Percentiles rank a stretch among this genome's conserved stretches.
Evolutionary conservation across 2,888 invertebrate species (phyloP).

Genomic region (Tetragonisca angustula): DNA sequence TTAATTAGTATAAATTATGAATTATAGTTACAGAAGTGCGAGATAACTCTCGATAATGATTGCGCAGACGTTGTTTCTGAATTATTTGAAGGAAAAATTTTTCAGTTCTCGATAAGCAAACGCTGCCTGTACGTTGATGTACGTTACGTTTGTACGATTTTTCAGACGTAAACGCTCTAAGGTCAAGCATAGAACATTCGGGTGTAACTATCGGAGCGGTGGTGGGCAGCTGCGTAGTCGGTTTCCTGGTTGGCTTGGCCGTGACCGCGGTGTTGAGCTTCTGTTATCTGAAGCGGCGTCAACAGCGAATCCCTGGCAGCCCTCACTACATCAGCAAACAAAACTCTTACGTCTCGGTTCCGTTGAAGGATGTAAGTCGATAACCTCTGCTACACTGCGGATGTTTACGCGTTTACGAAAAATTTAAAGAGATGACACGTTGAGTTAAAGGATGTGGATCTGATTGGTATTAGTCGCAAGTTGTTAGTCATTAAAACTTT

Average conservation of each 20-base stretch:
- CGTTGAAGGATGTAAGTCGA: conserved; percentile 89
- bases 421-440: background rate
- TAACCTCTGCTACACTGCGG: background rate
- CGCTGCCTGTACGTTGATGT: no score
- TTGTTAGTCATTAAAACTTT: no score
- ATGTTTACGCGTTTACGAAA: background rate
- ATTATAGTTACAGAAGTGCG: no score
- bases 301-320: conserved; percentile 89
- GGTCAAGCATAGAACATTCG: conserved; percentile 71
- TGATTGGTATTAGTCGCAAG: background rate
- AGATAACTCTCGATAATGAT: no score
- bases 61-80: no score
- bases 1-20: no score
- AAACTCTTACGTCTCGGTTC: conserved; percentile 93
- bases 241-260: conserved; percentile 83
- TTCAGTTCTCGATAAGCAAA: no score
- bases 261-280: conserved; percentile 83
- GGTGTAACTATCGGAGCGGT: conserved; percentile 85
- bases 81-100: no score
- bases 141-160: background rate
- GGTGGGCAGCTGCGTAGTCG: conserved; percentile 84
- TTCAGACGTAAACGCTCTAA: conserved; percentile 64
- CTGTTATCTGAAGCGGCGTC: conserved; percentile 84
- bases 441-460: background rate
- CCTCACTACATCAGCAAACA: conserved; percentile 93